Conservation (phyloP, 2,113 vertebrate genomes). For the Paracanthobrama guichenoti region DNA sequence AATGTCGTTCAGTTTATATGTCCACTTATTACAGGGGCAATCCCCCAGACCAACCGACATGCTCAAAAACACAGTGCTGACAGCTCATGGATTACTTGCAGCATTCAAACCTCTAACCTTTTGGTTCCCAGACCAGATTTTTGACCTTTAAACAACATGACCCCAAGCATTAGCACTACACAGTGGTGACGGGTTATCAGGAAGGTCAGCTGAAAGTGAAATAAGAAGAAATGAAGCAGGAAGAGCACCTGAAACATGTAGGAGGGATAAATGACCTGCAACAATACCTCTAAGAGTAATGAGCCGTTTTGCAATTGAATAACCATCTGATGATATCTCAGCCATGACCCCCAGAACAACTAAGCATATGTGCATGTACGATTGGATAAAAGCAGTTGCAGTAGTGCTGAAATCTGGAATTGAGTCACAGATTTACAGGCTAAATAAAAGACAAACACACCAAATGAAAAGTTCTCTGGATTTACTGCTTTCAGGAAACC, state of each 20-base stretch:
- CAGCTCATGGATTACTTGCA: conserved; percentile 2
- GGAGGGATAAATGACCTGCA: conserved; percentile 36
- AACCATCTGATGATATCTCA: conserved; percentile 29
- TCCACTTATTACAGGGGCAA: background rate
- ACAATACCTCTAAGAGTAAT: conserved; percentile 42
- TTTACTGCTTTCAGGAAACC: conserved; percentile 23
- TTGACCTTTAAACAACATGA: background rate
- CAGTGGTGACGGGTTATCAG: background rate
- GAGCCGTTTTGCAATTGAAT: conserved; percentile 41
- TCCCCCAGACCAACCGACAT: background rate
- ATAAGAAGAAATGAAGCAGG: conserved; percentile 32
- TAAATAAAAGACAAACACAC: conserved; percentile 19
- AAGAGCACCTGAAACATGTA: conserved; percentile 3
- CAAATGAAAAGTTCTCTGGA: conserved; percentile 4
- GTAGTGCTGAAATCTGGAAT: conserved; percentile 22
- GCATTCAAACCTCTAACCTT: background rate
- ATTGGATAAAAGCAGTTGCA: background rate
- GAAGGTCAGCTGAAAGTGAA: conserved; percentile 28
- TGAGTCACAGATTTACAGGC: conserved; percentile 39
- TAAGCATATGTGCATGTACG: background rate
- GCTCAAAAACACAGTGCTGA: background rate
- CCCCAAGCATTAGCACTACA: conserved; percentile 5
- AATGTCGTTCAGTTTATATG: background rate
- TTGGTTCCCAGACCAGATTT: background rate
- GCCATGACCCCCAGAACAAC: conserved; percentile 13